These are phyloP conservation scores for Brachionus angularis DNA, from an alignment of 1,140 invertebrate species.

Conservation along the genomic window DNA sequence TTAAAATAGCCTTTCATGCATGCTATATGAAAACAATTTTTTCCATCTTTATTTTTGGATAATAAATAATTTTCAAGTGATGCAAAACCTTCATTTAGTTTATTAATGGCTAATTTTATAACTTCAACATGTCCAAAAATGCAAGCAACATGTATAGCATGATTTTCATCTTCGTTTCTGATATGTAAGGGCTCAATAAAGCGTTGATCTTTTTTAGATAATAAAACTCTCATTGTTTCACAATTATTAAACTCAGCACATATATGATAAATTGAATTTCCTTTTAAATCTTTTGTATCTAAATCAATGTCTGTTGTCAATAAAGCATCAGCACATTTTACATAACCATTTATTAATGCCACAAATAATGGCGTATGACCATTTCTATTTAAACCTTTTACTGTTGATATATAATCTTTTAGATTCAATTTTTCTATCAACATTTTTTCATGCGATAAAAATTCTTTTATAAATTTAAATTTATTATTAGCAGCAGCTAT, in stretches of 20 bases:
- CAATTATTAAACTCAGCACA: conserved; percentile 25
- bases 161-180: conserved; percentile 23
- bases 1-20: conserved; percentile 10
- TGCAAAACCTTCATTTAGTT: conserved; percentile 17
- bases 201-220: conserved; percentile 17
- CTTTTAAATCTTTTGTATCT: conserved; percentile 27
- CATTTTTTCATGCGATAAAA: background rate
- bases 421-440: conserved; percentile 15
- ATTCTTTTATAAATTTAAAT: conserved; percentile 31
- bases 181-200: conserved; percentile 35
- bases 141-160: conserved; percentile 17
- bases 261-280: conserved; percentile 35
- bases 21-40: conserved; percentile 38
- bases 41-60: conserved; percentile 36
- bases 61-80: conserved; percentile 26
- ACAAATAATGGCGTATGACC: conserved; percentile 9
- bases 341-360: background rate
- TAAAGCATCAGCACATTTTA: background rate
- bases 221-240: conserved; percentile 21
- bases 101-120: background rate
- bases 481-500: conserved; percentile 15
- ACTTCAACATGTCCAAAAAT: conserved; percentile 21
- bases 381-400: background rate
- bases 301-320: conserved; percentile 14
- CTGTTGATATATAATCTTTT: conserved; percentile 10